Evolutionary conservation across 2,797 vertebrate genomes (phyloP).

Genomic region (Tapera naevia): DNA sequence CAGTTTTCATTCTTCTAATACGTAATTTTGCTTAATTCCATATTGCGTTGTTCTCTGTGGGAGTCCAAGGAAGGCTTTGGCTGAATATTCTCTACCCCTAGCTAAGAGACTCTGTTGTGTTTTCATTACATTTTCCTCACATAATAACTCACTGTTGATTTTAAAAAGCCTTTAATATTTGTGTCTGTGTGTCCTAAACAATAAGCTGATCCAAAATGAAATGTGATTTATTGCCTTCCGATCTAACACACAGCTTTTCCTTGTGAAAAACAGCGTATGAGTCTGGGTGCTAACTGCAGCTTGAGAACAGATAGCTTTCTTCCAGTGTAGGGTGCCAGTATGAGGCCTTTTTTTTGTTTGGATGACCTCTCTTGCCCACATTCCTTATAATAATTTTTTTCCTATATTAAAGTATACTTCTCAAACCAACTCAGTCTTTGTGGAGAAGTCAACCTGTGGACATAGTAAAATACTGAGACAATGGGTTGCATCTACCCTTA

Average conservation of each 20-base stretch:
- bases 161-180: constrained; percentile 7
- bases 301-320: neutral
- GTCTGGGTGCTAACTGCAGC: neutral
- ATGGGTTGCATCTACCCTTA: neutral
- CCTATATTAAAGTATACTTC: neutral
- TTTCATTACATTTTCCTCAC: constrained; percentile 24
- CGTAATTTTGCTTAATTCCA: neutral
- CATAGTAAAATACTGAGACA: too few relatives aligned
- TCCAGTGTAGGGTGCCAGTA: neutral
- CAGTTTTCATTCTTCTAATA: constrained; percentile 8
- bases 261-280: neutral
- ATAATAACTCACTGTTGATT: constrained; percentile 25
- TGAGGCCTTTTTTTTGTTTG: neutral
- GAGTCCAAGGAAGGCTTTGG: constrained; percentile 16
- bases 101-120: neutral
- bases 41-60: neutral
- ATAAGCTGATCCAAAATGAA: constrained; percentile 3
- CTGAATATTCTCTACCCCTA: neutral
- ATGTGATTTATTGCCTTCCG: neutral
- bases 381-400: neutral
- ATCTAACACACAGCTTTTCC: neutral
- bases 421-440: neutral
- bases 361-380: neutral
- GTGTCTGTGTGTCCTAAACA: neutral
- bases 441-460: too few relatives aligned